Evolutionary conservation across 2,888 invertebrate genomes (phyloP).

Genomic region (Camponotus fellah): DNA sequence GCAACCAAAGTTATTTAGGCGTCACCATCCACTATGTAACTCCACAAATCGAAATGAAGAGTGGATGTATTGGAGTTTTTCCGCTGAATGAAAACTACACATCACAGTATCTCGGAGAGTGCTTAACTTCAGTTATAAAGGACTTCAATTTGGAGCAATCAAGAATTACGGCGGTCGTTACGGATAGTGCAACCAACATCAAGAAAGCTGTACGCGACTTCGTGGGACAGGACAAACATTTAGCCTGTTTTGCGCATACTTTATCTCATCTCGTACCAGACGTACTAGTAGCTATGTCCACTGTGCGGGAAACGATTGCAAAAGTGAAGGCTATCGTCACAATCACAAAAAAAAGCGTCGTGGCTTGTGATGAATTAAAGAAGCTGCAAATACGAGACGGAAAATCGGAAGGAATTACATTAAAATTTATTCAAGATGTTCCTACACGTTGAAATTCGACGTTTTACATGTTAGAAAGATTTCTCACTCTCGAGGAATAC

Average conservation of each 20-base stretch:
- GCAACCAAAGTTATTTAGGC: constrained; percentile 18
- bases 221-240: background rate
- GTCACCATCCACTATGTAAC: constrained; percentile 2
- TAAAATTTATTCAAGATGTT: background rate
- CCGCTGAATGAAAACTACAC: background rate
- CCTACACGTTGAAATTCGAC: background rate
- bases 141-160: background rate
- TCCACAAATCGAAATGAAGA: background rate
- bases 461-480: background rate
- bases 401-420: background rate
- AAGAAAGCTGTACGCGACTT: background rate
- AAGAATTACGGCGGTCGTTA: constrained; percentile 1
- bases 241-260: background rate
- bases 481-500: background rate
- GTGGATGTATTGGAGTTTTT: background rate
- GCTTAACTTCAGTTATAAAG: background rate
- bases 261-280: background rate
- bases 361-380: background rate
- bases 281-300: background rate
- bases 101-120: background rate
- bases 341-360: background rate
- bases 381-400: background rate
- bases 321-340: background rate
- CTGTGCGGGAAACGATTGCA: background rate
- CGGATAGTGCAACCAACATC: too few relatives aligned